Base-by-base conservation (phyloP, 2,797 vertebrate genomes). In the Malacoraja senta region DNA sequence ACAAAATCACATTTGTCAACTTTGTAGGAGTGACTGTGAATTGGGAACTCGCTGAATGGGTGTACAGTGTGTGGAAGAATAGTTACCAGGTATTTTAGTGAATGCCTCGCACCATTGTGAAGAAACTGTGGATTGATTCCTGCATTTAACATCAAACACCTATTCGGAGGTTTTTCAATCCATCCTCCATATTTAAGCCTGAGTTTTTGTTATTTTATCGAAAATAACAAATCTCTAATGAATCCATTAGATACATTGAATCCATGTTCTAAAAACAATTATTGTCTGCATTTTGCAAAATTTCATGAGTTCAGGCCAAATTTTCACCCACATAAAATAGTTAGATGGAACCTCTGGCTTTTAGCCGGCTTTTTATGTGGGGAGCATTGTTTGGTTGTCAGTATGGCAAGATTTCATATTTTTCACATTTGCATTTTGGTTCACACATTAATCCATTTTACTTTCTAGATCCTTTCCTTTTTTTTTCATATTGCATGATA, bases 1-100 rank as follows among this genome's bases (percentile, higher is more conserved):
- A 63, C 63, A 17, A 61, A 61, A 29, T 12, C n/a, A 26, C 9
- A 58, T 21, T 86, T 65, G 29, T 35, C 61, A 65, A 35, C 32
- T 65, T 88, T 88, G n/a, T 19, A 7, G 61, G 84, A 88, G 61
- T 88, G 61, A 21, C 84, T 88, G 83, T 32, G 29, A 68, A 88
- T 21, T 65, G 61, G 17, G 53, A 1, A n/a, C n/a, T 32, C 17
- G 61, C 19, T 88, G 61, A 65, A 65, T 88, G 29, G 12, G 7
- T 65, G 21, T 65, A n/a, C 61, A 88, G n/a, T 35, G 83, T 86
- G 83, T 86, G 53, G 83, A 58, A 61, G 53, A 2, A 65, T 88
- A 88, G 63, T 88, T 65, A 6, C 65, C 15, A 65, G 32, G 61
- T 65, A 17, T 21, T 17, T 63, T 10, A 32, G n/a, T 84, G 19